Evolutionary conservation across 2,888 invertebrate species (phyloP).

Genomic region (Mimachlamys varia): DNA sequence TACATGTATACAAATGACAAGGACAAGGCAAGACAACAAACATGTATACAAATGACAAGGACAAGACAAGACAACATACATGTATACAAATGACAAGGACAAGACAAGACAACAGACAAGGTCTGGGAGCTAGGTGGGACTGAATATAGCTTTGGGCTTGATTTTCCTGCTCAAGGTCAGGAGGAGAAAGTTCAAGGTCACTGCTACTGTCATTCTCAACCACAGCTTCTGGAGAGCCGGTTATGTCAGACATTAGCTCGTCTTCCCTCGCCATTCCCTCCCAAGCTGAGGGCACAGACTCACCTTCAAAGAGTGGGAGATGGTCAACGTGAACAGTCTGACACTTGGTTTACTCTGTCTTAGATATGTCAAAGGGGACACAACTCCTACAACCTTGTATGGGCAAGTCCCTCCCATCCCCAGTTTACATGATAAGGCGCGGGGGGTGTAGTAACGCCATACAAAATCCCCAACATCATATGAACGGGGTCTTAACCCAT

Average conservation of each 20-base stretch:
- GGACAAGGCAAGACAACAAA: too few species aligned
- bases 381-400: neutral
- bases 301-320: neutral
- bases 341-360: neutral
- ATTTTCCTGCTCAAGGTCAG: neutral
- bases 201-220: neutral
- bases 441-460: too few species aligned
- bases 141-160: neutral
- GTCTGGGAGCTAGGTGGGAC: neutral
- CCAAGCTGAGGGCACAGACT: neutral
- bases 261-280: neutral
- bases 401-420: neutral
- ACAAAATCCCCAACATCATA: too few species aligned
- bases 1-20: neutral
- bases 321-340: neutral
- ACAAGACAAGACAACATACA: neutral
- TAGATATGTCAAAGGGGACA: neutral
- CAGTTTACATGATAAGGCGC: neutral
- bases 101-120: too few species aligned
- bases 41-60: neutral
- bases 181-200: neutral
- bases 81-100: too few species aligned
- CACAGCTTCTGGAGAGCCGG: neutral
- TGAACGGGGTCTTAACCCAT: too few species aligned
- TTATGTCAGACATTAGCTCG: neutral